These are phyloP conservation scores for Sicus ferrugineus DNA, from an alignment of 2,888 invertebrate species.

Conservation along the genomic window DNA sequence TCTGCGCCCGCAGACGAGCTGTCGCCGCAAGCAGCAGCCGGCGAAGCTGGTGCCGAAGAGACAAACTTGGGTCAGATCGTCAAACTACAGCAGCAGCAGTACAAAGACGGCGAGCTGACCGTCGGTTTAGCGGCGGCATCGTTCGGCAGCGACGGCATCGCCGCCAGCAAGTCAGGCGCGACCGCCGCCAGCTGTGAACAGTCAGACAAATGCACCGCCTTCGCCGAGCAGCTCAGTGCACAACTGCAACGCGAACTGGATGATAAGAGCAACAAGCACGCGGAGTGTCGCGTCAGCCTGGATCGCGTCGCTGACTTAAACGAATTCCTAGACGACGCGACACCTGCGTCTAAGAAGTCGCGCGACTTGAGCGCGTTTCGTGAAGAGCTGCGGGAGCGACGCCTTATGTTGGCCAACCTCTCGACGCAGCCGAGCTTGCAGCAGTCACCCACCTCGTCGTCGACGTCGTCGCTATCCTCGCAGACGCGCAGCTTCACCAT, in stretches of 20 bases:
- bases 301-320: slow-evolving; percentile 57
- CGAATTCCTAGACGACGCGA: slow-evolving; percentile 50
- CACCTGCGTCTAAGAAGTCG: slow-evolving; percentile 43
- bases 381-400: slow-evolving; percentile 62
- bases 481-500: slow-evolving; percentile 63
- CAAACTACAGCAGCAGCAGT: slow-evolving; percentile 45
- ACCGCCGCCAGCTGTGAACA: not conserved
- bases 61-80: slow-evolving; percentile 30
- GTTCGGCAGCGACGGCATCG: slow-evolving; percentile 56
- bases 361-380: slow-evolving; percentile 57
- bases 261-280: slow-evolving; percentile 58
- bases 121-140: slow-evolving; percentile 45
- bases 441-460: slow-evolving; percentile 60
- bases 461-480: slow-evolving; percentile 61
- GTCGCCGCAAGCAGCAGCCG: slow-evolving; percentile 26
- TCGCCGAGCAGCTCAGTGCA: slow-evolving; percentile 83
- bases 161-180: slow-evolving; percentile 41
- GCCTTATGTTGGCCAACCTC: slow-evolving; percentile 63
- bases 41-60: slow-evolving; percentile 35
- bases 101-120: slow-evolving; percentile 49
- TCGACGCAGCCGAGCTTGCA: slow-evolving; percentile 61
- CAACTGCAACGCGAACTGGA: slow-evolving; percentile 82
- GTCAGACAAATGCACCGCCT: slow-evolving; percentile 71
- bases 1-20: slow-evolving; percentile 35
- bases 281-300: slow-evolving; percentile 53